Evolutionary conservation across 2,888 invertebrate genomes (phyloP).

Genomic region (Pasiphila rectangulata): DNA sequence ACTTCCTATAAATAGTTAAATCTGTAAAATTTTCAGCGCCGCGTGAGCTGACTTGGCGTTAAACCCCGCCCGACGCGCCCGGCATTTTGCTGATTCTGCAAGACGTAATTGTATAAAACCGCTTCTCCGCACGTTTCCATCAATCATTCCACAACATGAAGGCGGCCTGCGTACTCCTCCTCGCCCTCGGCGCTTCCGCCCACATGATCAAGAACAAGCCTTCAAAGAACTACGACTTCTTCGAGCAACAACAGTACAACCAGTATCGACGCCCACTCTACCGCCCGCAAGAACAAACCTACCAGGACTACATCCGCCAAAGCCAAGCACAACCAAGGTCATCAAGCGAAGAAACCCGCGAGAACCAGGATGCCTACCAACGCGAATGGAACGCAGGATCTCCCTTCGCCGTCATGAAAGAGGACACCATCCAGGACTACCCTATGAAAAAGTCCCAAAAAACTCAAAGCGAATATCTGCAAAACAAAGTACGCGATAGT

Average conservation of each 20-base stretch:
- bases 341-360: conserved; percentile 33
- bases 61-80: conserved; percentile 15
- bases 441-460: neutral
- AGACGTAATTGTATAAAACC: conserved; percentile 47
- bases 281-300: conserved; percentile 30
- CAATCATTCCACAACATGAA: conserved; percentile 58
- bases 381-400: conserved; percentile 40
- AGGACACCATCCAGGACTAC: conserved; percentile 12
- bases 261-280: conserved; percentile 37
- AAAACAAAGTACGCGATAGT: too few relatives aligned
- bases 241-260: conserved; percentile 46
- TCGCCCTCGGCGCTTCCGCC: conserved; percentile 56
- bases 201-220: conserved; percentile 56
- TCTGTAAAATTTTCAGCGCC: too few relatives aligned
- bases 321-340: conserved; percentile 20
- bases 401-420: conserved; percentile 36
- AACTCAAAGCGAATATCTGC: too few relatives aligned
- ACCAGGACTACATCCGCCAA: conserved; percentile 28
- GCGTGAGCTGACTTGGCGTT: conserved; percentile 33
- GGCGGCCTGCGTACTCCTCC: conserved; percentile 57
- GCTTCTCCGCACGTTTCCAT: conserved; percentile 25
- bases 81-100: conserved; percentile 40
- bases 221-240: conserved; percentile 41
- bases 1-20: too few relatives aligned
- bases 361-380: conserved; percentile 16